These are phyloP conservation scores for Adelphocoris suturalis DNA, from an alignment of 2,888 invertebrate species.

Conservation along the genomic window DNA sequence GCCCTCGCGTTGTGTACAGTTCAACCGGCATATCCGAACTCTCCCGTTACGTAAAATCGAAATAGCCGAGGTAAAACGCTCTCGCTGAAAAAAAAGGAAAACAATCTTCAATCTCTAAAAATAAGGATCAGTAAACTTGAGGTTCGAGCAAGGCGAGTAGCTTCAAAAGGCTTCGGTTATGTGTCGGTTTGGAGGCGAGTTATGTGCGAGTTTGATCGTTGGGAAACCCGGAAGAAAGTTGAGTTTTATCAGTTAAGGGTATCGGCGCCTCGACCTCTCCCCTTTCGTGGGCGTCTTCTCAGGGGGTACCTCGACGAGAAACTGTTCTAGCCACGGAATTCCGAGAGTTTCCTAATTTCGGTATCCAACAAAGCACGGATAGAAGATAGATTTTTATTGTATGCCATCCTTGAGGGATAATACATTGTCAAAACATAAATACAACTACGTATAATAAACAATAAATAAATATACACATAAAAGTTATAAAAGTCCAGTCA, in stretches of 20 bases:
- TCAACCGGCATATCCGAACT: background rate
- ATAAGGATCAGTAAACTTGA: background rate
- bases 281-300: too few relatives aligned
- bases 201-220: background rate
- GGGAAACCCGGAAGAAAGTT: conserved; percentile 20
- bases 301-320: too few relatives aligned
- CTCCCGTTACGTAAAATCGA: background rate
- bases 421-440: too few relatives aligned
- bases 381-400: too few relatives aligned
- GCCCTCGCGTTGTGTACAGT: background rate
- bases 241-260: background rate
- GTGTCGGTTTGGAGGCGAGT: background rate
- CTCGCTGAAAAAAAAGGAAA: background rate
- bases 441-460: too few relatives aligned
- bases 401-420: too few relatives aligned
- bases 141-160: background rate
- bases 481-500: too few relatives aligned
- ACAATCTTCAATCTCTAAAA: conserved; percentile 18
- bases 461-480: too few relatives aligned
- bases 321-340: too few relatives aligned
- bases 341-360: too few relatives aligned
- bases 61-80: background rate
- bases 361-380: too few relatives aligned
- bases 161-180: background rate
- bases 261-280: background rate